These are phyloP conservation scores for Dichetophora obliterata DNA, from an alignment of 2,888 invertebrate genomes.

Conservation along the genomic window DNA sequence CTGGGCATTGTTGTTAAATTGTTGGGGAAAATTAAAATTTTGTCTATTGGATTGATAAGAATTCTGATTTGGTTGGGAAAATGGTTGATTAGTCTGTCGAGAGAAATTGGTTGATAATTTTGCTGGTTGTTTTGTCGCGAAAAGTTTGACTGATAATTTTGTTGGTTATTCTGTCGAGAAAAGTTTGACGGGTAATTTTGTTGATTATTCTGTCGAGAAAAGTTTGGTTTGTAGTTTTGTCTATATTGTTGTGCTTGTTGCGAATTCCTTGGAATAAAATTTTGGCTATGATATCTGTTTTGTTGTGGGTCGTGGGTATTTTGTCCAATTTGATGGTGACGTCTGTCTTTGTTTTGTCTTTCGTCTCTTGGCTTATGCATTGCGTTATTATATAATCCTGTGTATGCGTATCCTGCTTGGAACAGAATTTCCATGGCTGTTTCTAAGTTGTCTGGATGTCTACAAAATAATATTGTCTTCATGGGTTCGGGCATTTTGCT, in stretches of 20 bases:
- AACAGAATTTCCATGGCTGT: constrained; percentile 47
- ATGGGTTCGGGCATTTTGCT: constrained; percentile 49
- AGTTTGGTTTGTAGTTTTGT: constrained; percentile 19
- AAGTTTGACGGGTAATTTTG: background rate
- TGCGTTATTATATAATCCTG: constrained; percentile 42
- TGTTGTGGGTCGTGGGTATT: no score
- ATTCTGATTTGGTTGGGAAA: constrained; percentile 30
- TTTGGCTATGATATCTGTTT: constrained; percentile 46
- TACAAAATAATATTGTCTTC: constrained; percentile 42
- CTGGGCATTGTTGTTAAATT: constrained; percentile 2
- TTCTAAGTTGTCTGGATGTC: constrained; percentile 44
- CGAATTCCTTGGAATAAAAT: constrained; percentile 42
- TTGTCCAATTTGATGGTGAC: background rate
- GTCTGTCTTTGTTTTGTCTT: background rate
- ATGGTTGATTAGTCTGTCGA: background rate
- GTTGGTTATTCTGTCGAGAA: background rate
- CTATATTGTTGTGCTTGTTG: constrained; percentile 18
- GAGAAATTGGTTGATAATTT: constrained; percentile 1
- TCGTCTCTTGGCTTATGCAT: background rate
- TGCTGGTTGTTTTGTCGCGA: no score
- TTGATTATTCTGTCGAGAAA: constrained; percentile 15
- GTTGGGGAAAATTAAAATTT: constrained; percentile 1
- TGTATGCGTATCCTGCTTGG: constrained; percentile 21
- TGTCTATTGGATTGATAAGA: constrained; percentile 30
- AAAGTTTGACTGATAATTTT: no score